These are phyloP conservation scores for Echiichthys vipera DNA, from an alignment of 2,797 vertebrate genomes.

Conservation along the genomic window DNA sequence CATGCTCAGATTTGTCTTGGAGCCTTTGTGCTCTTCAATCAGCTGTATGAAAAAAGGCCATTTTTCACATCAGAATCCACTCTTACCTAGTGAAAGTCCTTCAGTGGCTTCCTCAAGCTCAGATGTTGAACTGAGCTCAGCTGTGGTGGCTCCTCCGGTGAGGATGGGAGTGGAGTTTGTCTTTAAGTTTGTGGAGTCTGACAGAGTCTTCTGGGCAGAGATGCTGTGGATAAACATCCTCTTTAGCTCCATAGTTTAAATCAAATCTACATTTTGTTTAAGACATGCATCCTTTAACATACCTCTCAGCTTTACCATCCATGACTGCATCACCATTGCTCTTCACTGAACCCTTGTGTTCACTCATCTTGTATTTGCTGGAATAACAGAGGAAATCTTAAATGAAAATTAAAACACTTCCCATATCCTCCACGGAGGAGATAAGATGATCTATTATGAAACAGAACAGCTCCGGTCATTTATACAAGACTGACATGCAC, in stretches of 20 bases:
- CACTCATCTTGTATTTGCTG: constrained; percentile 70
- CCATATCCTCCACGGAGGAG: not conserved
- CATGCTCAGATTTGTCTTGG: not conserved
- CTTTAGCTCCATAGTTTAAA: not conserved
- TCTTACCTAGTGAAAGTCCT: constrained; percentile 52
- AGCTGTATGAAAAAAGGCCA: too few species aligned
- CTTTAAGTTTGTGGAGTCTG: constrained; percentile 19
- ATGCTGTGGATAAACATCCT: constrained; percentile 21
- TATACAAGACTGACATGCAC: constrained; percentile 54
- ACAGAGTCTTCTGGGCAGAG: constrained; percentile 1
- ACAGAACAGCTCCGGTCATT: constrained; percentile 33
- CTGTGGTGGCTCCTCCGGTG: constrained; percentile 27
- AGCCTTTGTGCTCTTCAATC: not conserved
- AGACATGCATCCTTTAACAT: constrained; percentile 29
- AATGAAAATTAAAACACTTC: constrained; percentile 10
- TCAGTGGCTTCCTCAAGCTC: constrained; percentile 2
- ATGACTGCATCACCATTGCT: constrained; percentile 36
- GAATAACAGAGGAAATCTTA: constrained; percentile 27
- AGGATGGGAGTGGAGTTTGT: constrained; percentile 17
- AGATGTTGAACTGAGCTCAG: not conserved
- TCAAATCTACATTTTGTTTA: not conserved
- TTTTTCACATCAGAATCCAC: not conserved
- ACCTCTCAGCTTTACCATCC: constrained; percentile 68
- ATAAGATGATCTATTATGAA: constrained; percentile 29
- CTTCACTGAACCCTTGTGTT: constrained; percentile 29